Conservation (phyloP, 2,888 invertebrate genomes). For the Neelides folsomi region DNA sequence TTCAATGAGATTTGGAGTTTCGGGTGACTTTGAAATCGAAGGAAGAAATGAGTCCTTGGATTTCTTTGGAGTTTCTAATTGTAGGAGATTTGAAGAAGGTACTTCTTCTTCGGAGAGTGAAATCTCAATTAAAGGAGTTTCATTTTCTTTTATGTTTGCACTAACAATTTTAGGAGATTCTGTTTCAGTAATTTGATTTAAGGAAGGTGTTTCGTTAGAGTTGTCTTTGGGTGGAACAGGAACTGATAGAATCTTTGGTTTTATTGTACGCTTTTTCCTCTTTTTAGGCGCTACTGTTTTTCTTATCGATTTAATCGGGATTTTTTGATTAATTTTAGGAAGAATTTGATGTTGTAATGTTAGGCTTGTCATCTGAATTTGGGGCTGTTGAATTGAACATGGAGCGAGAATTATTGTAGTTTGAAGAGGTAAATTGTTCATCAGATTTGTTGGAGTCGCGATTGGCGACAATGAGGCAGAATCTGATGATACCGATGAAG, state of each 20-base stretch:
- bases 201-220: too few relatives aligned
- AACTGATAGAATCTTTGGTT: not conserved
- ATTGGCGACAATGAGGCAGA: not conserved
- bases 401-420: conserved; percentile 23
- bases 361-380: not conserved
- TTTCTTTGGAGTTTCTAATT: too few relatives aligned
- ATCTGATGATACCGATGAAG: not conserved
- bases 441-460: conserved; percentile 1
- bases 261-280: conserved; percentile 4
- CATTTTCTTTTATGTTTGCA: not conserved
- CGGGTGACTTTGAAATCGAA: too few relatives aligned
- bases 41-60: too few relatives aligned
- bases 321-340: conserved; percentile 16
- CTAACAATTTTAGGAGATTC: not conserved
- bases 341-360: conserved; percentile 6
- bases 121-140: not conserved
- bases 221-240: conserved; percentile 12
- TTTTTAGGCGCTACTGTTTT: conserved; percentile 11
- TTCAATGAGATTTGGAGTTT: too few relatives aligned
- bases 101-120: too few relatives aligned
- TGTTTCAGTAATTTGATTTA: too few relatives aligned
- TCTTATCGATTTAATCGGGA: conserved; percentile 20
- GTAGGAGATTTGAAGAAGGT: too few relatives aligned
- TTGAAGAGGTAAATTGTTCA: conserved; percentile 4
- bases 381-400: conserved; percentile 4